Evolutionary conservation across 2,888 invertebrate genomes (phyloP), one percentile per base, ranked within the genome.

Genomic region (Meiosimyza platycephala): DNA sequence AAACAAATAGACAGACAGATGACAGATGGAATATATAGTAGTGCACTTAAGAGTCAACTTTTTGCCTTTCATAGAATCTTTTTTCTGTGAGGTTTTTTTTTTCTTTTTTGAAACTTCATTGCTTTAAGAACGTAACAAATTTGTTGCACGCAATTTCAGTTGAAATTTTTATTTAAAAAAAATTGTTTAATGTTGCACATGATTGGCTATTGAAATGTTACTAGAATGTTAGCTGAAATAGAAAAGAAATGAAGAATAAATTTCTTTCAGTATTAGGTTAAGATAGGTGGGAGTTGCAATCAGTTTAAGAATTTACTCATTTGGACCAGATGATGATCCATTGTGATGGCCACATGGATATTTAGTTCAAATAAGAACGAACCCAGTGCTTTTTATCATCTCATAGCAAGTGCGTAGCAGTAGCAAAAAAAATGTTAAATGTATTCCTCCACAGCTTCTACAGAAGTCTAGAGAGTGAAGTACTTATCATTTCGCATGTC

Each of bases 111-210:
- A 2, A 28, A 28, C 28, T 2, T 28, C 28, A 28, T 3, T 28
- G 28, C 28, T 40, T 9, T 40, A 7, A 9, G 40, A 12, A 22
- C 12, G 18, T 50, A 18, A 64, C 22, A 13, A 64, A 15, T 28
- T 28, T 13, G 13, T 12, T 22, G 51, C 64, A 64, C 64, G 50
- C 64, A 51, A 63, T n/a, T 22, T 22, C 50, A 64, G 52, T 64
- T 64, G 64, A 15, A 50, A 18, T 64, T 40, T 64, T 51, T 50
- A 64, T 64, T 64, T 22, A 13, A 7, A 40, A 40, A 51, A 50
- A 50, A 40, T 62, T 50, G 64, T 51, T 64, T 22, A 51, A 22
- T 50, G 9, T 48, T 15, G 7, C 3, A 51, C 22, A 51, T 28
- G 33, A 48, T 47, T 16, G 6, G n/a, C 48, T 12, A n/a, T 48